Conservation (phyloP, 2,797 vertebrate genomes). For the Crenuchus spilurus region DNA sequence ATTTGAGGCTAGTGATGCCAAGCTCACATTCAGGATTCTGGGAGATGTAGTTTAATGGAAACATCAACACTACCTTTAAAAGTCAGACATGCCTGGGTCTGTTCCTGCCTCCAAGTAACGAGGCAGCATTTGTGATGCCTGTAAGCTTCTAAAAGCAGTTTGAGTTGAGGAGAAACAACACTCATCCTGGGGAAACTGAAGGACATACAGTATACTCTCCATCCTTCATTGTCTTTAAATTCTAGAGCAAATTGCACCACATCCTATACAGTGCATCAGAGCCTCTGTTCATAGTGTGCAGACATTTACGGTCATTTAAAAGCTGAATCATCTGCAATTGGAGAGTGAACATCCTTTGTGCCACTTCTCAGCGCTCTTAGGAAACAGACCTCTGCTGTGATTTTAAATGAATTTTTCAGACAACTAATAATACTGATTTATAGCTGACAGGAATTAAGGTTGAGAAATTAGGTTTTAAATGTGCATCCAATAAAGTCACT, state of each 20-base stretch:
- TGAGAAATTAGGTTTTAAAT: constrained; percentile 9
- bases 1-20: too few relatives aligned
- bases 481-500: constrained; percentile 12
- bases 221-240: neutral
- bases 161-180: neutral
- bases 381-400: neutral
- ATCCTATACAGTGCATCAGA: neutral
- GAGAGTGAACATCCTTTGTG: neutral
- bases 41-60: too few relatives aligned
- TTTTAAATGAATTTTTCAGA: constrained; percentile 3
- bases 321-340: neutral
- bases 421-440: constrained; percentile 10
- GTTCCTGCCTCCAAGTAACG: too few relatives aligned
- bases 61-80: too few relatives aligned
- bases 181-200: neutral
- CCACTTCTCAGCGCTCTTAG: neutral
- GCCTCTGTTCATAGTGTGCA: neutral
- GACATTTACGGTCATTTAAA: neutral
- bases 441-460: neutral
- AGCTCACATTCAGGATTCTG: too few relatives aligned
- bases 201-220: neutral
- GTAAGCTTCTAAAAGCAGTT: neutral
- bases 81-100: too few relatives aligned
- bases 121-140: neutral
- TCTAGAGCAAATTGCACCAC: neutral